Evolutionary conservation across 2,797 vertebrate species (phyloP).

Genomic region (Pristis pectinata): DNA sequence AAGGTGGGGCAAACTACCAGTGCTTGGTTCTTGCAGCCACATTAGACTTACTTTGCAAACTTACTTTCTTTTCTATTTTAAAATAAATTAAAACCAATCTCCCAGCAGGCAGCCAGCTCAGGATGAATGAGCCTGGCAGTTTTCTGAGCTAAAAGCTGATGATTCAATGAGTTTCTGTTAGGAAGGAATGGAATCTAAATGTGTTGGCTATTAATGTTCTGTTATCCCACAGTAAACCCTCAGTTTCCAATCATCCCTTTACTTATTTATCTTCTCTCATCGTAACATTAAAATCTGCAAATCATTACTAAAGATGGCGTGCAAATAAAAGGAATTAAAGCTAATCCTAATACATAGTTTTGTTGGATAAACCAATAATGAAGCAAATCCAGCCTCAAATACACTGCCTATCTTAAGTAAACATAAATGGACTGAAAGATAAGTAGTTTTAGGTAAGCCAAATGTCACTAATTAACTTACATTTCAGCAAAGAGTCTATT

Average conservation of each 20-base stretch:
- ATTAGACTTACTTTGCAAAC: not conserved
- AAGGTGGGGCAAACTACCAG: not conserved
- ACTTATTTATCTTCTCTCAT: not conserved
- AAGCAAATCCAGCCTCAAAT: not conserved
- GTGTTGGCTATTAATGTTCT: not conserved
- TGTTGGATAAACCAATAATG: not conserved
- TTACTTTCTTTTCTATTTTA: not conserved
- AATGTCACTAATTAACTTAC: constrained; percentile 5
- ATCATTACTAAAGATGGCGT: not conserved
- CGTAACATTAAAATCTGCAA: not conserved
- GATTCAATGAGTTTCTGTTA: not conserved
- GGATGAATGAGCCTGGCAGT: not conserved
- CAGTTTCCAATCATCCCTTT: not conserved
- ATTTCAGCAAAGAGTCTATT: not conserved
- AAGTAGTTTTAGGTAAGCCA: not conserved
- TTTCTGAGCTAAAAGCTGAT: too few relatives aligned
- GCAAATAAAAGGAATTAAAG: not conserved
- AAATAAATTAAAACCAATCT: not conserved
- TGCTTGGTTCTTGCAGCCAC: not conserved
- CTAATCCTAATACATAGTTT: constrained; percentile 16
- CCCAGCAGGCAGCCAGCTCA: not conserved
- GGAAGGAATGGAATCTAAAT: not conserved
- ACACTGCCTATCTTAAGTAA: constrained; percentile 9
- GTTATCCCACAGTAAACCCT: not conserved
- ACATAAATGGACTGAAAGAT: not conserved